phyloP scores from a whole-genome alignment of 2,888 invertebrate genomes.

The Halictus quadricinctus region DNA sequence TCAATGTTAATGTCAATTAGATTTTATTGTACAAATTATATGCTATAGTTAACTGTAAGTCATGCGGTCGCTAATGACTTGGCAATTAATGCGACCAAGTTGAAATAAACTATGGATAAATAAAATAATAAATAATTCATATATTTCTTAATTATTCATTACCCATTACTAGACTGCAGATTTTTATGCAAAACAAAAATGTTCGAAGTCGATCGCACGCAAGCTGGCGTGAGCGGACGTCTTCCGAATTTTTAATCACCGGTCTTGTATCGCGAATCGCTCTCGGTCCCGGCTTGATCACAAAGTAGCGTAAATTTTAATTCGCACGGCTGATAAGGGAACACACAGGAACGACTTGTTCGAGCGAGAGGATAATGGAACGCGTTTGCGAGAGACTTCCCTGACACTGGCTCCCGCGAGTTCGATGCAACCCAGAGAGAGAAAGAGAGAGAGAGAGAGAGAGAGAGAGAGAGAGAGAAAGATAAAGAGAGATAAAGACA shows the following conservation, averaged over 20 bases:
- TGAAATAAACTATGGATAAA: neutral
- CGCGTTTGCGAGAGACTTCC: constrained; percentile 15
- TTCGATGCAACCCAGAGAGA: neutral
- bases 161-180: neutral
- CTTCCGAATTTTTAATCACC: constrained; percentile 30
- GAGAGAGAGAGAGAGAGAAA: neutral
- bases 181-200: neutral
- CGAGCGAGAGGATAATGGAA: constrained; percentile 38
- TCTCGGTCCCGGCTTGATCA: constrained; percentile 19
- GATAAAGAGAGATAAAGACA: constrained; percentile 5
- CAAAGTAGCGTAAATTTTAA: constrained; percentile 43
- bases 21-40: neutral
- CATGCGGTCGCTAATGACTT: no score
- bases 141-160: neutral
- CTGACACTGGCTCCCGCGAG: constrained; percentile 3
- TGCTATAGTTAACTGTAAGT: no score
- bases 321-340: constrained; percentile 16
- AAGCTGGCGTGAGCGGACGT: constrained; percentile 32
- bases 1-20: neutral
- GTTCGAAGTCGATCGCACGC: constrained; percentile 24
- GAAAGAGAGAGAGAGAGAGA: constrained; percentile 14
- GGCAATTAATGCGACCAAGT: neutral
- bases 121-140: constrained; percentile 1
- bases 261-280: constrained; percentile 13
- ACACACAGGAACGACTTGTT: neutral